Percentiles rank a stretch among this genome's conserved stretches.
phyloP scores from a whole-genome alignment of 1,140 invertebrate genomes.

The Scaptomyza pallida region DNA sequence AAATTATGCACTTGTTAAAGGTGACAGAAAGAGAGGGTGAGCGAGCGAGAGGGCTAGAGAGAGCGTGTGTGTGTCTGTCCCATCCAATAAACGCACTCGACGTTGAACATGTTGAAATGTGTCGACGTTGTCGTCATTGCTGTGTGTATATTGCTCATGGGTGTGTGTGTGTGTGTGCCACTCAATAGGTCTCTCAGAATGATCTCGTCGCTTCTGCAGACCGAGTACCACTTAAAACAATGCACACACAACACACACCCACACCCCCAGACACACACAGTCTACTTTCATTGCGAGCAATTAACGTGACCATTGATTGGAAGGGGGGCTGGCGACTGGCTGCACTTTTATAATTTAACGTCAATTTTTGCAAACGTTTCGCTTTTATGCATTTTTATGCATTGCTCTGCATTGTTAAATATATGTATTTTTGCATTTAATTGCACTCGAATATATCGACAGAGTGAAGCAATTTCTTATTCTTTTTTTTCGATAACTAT shows the following conservation, averaged over 20 bases:
- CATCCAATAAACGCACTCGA: constrained; percentile 31
- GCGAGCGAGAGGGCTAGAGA: background rate
- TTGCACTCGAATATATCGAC: constrained; percentile 63
- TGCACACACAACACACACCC: constrained; percentile 2
- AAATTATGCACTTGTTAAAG: constrained; percentile 40
- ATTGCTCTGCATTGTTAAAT: constrained; percentile 67
- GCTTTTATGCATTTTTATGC: constrained; percentile 38
- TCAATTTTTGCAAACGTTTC: constrained; percentile 40
- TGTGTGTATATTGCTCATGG: background rate
- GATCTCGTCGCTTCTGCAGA: constrained; percentile 22
- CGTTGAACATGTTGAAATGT: constrained; percentile 39
- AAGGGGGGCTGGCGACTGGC: too few species aligned
- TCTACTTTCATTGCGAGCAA: constrained; percentile 38
- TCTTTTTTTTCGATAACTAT: constrained; percentile 45
- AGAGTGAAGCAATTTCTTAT: constrained; percentile 29
- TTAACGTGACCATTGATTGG: constrained; percentile 49
- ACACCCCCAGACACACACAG: background rate
- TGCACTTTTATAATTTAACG: constrained; percentile 50
- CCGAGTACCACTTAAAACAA: constrained; percentile 21
- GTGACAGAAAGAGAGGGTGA: background rate
- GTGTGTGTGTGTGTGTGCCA: background rate
- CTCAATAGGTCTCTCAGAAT: constrained; percentile 26
- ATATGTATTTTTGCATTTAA: constrained; percentile 80
- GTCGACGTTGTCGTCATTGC: constrained; percentile 13
- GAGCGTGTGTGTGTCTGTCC: background rate